Conservation (phyloP, 1,140 invertebrate genomes). For the Cyclina sinensis region DNA sequence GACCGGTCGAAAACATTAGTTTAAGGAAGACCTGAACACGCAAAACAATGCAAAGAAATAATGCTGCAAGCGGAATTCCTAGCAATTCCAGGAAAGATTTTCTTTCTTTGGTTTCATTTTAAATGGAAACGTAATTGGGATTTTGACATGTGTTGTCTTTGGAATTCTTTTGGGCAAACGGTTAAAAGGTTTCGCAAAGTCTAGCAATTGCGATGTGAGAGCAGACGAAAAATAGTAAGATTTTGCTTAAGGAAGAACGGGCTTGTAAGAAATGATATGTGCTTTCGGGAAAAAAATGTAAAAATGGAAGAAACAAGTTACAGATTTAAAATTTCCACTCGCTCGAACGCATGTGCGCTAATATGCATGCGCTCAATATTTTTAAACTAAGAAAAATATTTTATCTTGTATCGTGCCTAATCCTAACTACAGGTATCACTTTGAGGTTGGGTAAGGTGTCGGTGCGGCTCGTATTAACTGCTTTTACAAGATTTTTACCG, state of each 20-base stretch:
- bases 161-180: neutral
- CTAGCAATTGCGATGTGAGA: neutral
- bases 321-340: too few species aligned
- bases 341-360: too few species aligned
- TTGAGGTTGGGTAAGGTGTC: slow-evolving; percentile 21
- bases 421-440: slow-evolving; percentile 32
- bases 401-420: too few species aligned
- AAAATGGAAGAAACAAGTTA: too few species aligned
- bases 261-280: too few species aligned
- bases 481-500: slow-evolving; percentile 41
- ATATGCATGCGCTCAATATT: too few species aligned
- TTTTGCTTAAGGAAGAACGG: too few species aligned
- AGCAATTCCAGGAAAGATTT: slow-evolving; percentile 9
- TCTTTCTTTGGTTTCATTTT: slow-evolving; percentile 29
- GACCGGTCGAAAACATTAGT: slow-evolving; percentile 44
- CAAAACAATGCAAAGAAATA: slow-evolving; percentile 35
- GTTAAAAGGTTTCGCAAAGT: slow-evolving; percentile 1
- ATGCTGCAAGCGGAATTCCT: neutral
- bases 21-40: slow-evolving; percentile 23
- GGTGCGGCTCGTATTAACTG: neutral
- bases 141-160: slow-evolving; percentile 29
- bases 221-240: too few species aligned
- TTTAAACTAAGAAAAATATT: too few species aligned
- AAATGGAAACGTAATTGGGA: slow-evolving; percentile 24
- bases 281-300: neutral